A percentile compares a stretch with the other conserved stretches of the same genome.
These are phyloP conservation scores for Donacobius atricapilla DNA, from an alignment of 2,113 vertebrate genomes.

Conservation along the genomic window DNA sequence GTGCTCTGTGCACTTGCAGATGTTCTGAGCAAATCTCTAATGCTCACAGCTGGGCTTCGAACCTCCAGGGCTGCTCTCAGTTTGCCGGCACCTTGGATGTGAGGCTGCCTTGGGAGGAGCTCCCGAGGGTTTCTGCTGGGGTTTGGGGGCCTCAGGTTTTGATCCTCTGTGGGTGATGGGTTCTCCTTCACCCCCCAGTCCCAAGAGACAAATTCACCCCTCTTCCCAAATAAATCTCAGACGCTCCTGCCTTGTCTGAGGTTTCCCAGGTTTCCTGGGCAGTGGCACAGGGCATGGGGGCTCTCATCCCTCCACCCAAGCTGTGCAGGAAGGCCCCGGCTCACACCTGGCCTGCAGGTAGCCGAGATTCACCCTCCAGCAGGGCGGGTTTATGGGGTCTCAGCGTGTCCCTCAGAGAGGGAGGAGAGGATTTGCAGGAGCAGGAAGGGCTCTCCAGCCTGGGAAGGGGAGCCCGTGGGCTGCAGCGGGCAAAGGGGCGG, in stretches of 20 bases:
- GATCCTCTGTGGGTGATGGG: background rate
- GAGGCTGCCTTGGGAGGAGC: background rate
- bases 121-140: accelerated
- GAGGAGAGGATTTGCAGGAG: background rate
- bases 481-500: background rate
- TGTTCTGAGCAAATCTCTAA: background rate
- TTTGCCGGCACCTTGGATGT: accelerated
- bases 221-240: background rate
- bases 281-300: background rate
- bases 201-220: accelerated
- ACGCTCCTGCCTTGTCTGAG: accelerated
- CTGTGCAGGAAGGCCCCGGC: background rate
- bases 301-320: background rate
- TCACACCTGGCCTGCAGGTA: background rate
- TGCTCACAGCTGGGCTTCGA: background rate
- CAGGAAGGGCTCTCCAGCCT: background rate
- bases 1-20: background rate
- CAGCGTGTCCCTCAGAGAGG: no score
- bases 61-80: background rate
- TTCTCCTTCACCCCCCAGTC: background rate
- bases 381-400: background rate
- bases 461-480: background rate
- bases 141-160: background rate
- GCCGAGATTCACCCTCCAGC: background rate
- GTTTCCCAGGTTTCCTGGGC: background rate